Base-by-base conservation (phyloP, 2,888 invertebrate genomes). In the Tribolium freemani region DNA sequence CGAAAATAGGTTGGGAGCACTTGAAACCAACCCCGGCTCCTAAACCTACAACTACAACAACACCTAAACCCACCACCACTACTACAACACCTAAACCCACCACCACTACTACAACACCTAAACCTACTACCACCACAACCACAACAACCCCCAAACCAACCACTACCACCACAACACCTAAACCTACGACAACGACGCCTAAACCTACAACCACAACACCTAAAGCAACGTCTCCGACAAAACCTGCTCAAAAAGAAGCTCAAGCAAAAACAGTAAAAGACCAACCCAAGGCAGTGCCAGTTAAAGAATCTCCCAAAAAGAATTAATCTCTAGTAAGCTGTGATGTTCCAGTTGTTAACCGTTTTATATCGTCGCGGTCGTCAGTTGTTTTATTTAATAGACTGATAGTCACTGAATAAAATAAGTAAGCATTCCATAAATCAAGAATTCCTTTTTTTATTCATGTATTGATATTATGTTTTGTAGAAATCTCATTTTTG, bases 251-350 rank as follows among this genome's bases (percentile, higher is more conserved):
- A 56, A 74, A 85, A 21, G 83, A 86, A n/a, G 20, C 63, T 45
- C 90, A 91, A 2, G 31, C 72, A 51, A 38, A 69, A 57, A 10
- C 66, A 5, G 88, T 91, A 8, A 86, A 85, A 69, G 90, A 91
- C 81, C 86, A 88, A 50, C 69, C 76, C 1, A 75, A 75, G 5
- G 56, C 73, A 50, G 61, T 60, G 9, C 69, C 75, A 10, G 64
- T 63, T 30, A 73, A 69, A 66, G 72, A 76, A 56, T 10, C 69
- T 6, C 50, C 45, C 10, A 70, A 69, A 58, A 66, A 61, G 51
- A 68, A 48, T 44, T 26, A 60, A 57, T 30, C 16, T 8, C 56
- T 89, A 90, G 71, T 87, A 87, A 1, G 86, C 87, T 0, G 91
- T 91, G 77, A 89, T 89, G 53, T 10, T 31, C 20, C 48, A 60